phyloP scores from a whole-genome alignment of 2,113 vertebrate species.

The Pagrus major region DNA sequence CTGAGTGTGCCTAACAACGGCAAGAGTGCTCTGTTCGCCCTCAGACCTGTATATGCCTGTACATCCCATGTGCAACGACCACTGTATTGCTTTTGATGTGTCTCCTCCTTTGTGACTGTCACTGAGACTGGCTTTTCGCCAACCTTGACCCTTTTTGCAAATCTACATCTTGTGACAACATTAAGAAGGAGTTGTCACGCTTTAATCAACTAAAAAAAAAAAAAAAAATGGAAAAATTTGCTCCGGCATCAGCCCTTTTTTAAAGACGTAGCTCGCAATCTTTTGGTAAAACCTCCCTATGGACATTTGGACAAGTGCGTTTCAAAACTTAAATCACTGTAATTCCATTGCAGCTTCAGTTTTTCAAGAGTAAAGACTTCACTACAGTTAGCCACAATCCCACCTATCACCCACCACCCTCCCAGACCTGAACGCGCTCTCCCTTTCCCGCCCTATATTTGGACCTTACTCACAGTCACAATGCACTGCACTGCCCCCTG shows the following conservation, averaged over 20 bases:
- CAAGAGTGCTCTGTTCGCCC: constrained; percentile 67
- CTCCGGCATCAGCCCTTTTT: constrained; percentile 10
- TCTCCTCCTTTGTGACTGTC: constrained; percentile 76
- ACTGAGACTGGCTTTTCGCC: constrained; percentile 68
- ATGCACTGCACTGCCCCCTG: constrained; percentile 79
- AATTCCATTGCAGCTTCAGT: constrained; percentile 5
- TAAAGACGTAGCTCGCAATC: constrained; percentile 19
- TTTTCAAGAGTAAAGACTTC: constrained; percentile 36
- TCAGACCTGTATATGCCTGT: constrained; percentile 74
- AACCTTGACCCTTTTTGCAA: constrained; percentile 34
- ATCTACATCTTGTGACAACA: constrained; percentile 56
- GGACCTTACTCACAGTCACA: constrained; percentile 75
- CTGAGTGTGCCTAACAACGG: constrained; percentile 76
- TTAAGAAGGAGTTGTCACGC: constrained; percentile 35
- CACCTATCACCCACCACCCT: constrained; percentile 57
- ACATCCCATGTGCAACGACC: constrained; percentile 79
- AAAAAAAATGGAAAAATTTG: constrained; percentile 7
- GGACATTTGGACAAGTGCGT: constrained; percentile 35
- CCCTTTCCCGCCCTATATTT: constrained; percentile 58
- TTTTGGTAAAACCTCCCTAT: constrained; percentile 29
- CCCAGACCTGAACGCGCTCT: constrained; percentile 54
- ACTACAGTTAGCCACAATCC: constrained; percentile 50
- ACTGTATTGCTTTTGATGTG: constrained; percentile 81
- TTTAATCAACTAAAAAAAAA: constrained; percentile 26
- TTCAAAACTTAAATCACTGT: constrained; percentile 12